Evolutionary conservation across 1,140 invertebrate species (phyloP), one percentile per base, ranked within the genome.

Genomic region (Drosophila bocqueti): DNA sequence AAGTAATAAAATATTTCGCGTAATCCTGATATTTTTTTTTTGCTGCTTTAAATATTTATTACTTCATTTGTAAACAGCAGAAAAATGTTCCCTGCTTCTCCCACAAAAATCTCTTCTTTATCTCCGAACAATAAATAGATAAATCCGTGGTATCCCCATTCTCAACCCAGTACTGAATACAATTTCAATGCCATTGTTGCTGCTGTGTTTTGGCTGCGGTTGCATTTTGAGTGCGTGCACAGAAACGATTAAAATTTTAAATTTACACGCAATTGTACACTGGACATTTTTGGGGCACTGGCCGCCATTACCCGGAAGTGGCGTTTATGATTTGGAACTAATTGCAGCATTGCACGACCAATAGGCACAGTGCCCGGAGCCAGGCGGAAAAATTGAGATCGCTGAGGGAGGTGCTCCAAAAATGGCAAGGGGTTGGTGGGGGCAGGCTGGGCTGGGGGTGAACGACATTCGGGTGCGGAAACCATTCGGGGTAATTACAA

Each of bases 281-380:
- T 67, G 38, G 46, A 45, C 55, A 45, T 45, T 67, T 64, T 45
- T 26, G 59, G 59, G 26, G 36, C 40, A 13, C 34, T 18, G 31
- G 42, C 8, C 18, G 21, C 26, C 68, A 29, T 38, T 47, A 69
- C 66, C 46, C 85, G 75, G 84, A 84, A 90, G 85, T 77, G 68
- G 76, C 81, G 81, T 85, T 89, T 89, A 89, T 89, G 84, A 89
- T 89, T 89, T 90, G 85, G 84, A 89, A 89, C 85, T 89, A 89
- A 89, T 89, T 89, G 84, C 75, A 85, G 67, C 63, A 67, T 24
- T 67, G 81, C 69, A 76, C 78, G 77, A 79, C 75, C 78, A 76
- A 80, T 81, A 84, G 89, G 65, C 71, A 78, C 65, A 72, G 63
- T 45, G 50, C 50, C 64, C 21, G 55, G 36, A 50, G 34, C 24